A percentile compares a stretch with the other conserved stretches of the same genome.
phyloP scores from a whole-genome alignment of 1,140 invertebrate genomes.

The Drosophila kurseongensis region DNA sequence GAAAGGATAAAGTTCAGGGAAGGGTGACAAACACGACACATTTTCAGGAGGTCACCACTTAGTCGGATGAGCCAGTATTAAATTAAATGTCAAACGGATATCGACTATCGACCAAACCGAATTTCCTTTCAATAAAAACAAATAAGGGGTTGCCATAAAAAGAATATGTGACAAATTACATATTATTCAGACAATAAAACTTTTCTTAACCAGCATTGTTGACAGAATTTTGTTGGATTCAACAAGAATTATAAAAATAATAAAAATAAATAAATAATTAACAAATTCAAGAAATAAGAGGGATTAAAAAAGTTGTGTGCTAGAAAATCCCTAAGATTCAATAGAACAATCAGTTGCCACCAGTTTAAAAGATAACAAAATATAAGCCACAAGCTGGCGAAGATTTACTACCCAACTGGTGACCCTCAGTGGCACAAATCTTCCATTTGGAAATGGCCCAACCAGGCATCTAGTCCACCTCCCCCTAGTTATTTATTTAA shows the following conservation, averaged over 20 bases:
- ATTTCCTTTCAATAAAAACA: constrained; percentile 3
- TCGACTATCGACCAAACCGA: constrained; percentile 48
- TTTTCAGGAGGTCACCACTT: constrained; percentile 25
- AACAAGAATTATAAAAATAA: too few relatives aligned
- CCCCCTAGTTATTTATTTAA: constrained; percentile 37
- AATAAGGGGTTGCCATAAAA: neutral
- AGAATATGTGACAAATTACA: neutral
- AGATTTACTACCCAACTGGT: constrained; percentile 22
- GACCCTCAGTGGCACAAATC: constrained; percentile 11
- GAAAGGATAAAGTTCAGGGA: neutral
- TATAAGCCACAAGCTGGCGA: constrained; percentile 6
- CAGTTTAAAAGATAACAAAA: neutral
- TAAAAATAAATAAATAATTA: neutral
- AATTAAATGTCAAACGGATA: constrained; percentile 38
- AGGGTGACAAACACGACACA: constrained; percentile 33
- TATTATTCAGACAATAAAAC: too few relatives aligned
- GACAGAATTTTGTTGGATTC: too few relatives aligned
- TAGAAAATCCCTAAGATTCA: neutral
- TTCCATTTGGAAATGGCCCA: constrained; percentile 27
- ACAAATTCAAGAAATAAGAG: neutral
- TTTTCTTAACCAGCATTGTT: too few relatives aligned
- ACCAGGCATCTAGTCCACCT: constrained; percentile 1
- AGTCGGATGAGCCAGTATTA: constrained; percentile 21
- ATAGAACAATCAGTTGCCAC: neutral
- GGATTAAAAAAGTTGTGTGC: neutral